phyloP scores from a whole-genome alignment of 23 tunicate species.

The Halocynthia aurantium region DNA sequence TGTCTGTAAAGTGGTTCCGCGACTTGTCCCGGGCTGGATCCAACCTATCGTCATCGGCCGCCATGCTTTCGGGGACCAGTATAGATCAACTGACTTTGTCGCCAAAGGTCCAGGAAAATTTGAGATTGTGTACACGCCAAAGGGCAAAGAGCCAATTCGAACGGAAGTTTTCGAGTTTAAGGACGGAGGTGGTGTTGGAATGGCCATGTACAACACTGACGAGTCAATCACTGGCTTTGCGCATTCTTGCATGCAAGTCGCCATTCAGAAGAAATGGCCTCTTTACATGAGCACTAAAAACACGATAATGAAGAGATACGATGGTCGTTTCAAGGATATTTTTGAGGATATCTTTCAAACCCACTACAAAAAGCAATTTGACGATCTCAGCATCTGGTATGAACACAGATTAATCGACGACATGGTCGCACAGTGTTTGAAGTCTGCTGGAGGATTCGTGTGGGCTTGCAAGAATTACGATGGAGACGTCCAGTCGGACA shows the following conservation, averaged over 20 bases:
- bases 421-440: slow-evolving; percentile 97
- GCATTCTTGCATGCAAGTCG: slow-evolving; percentile 98
- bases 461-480: slow-evolving; percentile 99
- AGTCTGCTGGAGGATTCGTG: slow-evolving; percentile 96
- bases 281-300: slow-evolving; percentile 98
- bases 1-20: slow-evolving; percentile 87
- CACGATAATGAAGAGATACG: slow-evolving; percentile 98
- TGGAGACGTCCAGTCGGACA: slow-evolving; percentile 99
- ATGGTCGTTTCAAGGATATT: slow-evolving; percentile 98
- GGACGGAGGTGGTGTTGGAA: slow-evolving; percentile 93
- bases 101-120: slow-evolving; percentile 89
- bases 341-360: slow-evolving; percentile 92
- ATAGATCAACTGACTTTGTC: slow-evolving; percentile 96
- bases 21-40: slow-evolving; percentile 91
- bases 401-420: slow-evolving; percentile 97
- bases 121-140: slow-evolving; percentile 69
- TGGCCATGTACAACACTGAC: slow-evolving; percentile 99
- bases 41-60: slow-evolving; percentile 89
- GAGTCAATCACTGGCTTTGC: slow-evolving; percentile 94
- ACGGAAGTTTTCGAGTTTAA: slow-evolving; percentile 96
- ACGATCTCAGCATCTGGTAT: slow-evolving; percentile 92
- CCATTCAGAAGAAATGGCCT: slow-evolving; percentile 91
- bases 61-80: slow-evolving; percentile 94
- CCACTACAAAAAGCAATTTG: slow-evolving; percentile 93
- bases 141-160: slow-evolving; percentile 32